phyloP scores from a whole-genome alignment of 1,140 invertebrate genomes.

The Atta texana region DNA sequence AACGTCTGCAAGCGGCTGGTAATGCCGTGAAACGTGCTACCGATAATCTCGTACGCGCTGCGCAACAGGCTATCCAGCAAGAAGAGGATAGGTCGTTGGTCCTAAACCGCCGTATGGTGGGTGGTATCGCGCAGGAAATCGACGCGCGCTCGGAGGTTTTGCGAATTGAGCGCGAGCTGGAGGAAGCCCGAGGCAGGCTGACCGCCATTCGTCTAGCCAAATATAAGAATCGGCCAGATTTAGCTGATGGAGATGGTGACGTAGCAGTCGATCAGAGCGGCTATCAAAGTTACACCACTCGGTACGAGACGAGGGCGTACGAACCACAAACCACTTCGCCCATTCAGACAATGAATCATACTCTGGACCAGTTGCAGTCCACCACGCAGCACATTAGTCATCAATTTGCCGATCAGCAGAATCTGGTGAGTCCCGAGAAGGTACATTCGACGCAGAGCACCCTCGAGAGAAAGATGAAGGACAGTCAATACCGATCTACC shows the following conservation, averaged over 20 bases:
- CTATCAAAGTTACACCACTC: constrained; percentile 81
- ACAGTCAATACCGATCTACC: constrained; percentile 76
- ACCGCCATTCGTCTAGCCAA: constrained; percentile 94
- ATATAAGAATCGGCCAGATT: constrained; percentile 88
- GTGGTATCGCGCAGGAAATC: constrained; percentile 97
- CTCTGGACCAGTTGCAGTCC: constrained; percentile 76
- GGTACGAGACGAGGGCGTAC: constrained; percentile 75
- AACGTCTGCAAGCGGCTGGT: constrained; percentile 97
- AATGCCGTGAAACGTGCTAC: constrained; percentile 99
- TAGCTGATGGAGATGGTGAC: constrained; percentile 81
- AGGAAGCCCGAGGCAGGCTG: constrained; percentile 95
- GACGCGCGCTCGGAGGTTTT: constrained; percentile 95
- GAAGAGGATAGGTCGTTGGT: constrained; percentile 96
- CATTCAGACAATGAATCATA: constrained; percentile 74
- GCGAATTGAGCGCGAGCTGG: constrained; percentile 96
- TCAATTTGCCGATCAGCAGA: constrained; percentile 79
- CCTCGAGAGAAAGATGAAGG: constrained; percentile 82
- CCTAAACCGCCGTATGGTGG: constrained; percentile 96
- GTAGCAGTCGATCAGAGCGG: constrained; percentile 82
- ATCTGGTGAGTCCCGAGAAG: constrained; percentile 83
- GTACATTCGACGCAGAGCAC: constrained; percentile 82
- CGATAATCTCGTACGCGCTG: constrained; percentile 97
- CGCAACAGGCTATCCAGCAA: constrained; percentile 96
- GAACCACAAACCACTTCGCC: constrained; percentile 70
- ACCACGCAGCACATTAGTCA: constrained; percentile 74